These are phyloP conservation scores for Sycobia sp. DNA, from an alignment of 1,140 invertebrate species.

Conservation along the genomic window DNA sequence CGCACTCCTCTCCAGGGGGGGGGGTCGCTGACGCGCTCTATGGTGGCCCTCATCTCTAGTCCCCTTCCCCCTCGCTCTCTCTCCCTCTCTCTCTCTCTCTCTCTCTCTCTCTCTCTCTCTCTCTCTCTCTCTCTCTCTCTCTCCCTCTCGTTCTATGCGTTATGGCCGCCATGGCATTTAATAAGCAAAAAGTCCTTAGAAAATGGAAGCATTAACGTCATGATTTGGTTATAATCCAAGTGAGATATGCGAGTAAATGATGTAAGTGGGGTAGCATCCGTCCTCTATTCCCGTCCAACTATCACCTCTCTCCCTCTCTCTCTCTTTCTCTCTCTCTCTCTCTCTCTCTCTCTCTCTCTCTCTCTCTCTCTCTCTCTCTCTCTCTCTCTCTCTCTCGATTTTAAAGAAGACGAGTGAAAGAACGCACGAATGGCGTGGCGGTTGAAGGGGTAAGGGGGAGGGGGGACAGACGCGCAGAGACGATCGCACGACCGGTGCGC, in stretches of 20 bases:
- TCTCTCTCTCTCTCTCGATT: background rate
- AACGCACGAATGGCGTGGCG: too few species aligned
- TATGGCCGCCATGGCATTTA: too few species aligned
- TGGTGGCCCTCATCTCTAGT: too few species aligned
- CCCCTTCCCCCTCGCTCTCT: too few species aligned
- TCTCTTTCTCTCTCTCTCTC: background rate
- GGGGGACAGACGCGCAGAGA: background rate
- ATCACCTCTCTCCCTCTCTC: background rate
- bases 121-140: too few species aligned
- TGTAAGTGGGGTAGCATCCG: slow-evolving; percentile 28
- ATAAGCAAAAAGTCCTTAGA: slow-evolving; percentile 22
- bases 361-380: background rate
- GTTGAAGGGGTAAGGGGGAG: too few species aligned
- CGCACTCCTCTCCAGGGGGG: too few species aligned
- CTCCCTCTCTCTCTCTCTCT: too few species aligned
- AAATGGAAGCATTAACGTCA: slow-evolving; percentile 30
- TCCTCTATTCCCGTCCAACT: background rate
- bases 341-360: background rate
- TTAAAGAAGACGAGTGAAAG: slow-evolving; percentile 4
- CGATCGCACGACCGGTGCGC: slow-evolving; percentile 9
- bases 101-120: too few species aligned
- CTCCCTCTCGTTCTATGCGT: too few species aligned
- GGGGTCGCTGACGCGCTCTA: too few species aligned
- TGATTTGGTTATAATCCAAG: slow-evolving; percentile 30
- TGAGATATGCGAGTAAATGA: slow-evolving; percentile 24